phyloP scores from a whole-genome alignment of 2,888 invertebrate genomes.

The Thymelicus sylvestris region DNA sequence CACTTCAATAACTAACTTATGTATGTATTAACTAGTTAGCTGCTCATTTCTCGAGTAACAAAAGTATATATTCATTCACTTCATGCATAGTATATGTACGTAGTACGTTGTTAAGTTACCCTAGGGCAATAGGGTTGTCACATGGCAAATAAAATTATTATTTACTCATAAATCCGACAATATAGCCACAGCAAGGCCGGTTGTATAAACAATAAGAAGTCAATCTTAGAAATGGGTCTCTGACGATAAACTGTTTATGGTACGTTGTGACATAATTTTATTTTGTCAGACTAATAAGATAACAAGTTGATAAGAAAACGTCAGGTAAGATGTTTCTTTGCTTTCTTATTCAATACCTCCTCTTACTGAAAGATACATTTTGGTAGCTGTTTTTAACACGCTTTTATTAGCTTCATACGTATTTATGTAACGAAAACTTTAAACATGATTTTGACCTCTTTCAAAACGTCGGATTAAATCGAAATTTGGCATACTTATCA shows the following conservation, averaged over 20 bases:
- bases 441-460: too few relatives aligned
- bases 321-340: slow-evolving; percentile 23
- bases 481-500: too few relatives aligned
- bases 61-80: background rate
- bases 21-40: too few relatives aligned
- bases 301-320: slow-evolving; percentile 14
- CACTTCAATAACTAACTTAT: too few relatives aligned
- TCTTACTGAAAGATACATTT: too few relatives aligned
- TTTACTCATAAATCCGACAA: background rate
- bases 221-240: slow-evolving; percentile 28
- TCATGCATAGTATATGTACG: background rate
- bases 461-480: too few relatives aligned
- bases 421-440: too few relatives aligned
- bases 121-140: background rate
- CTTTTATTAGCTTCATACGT: too few relatives aligned
- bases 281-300: slow-evolving; percentile 22
- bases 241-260: slow-evolving; percentile 25
- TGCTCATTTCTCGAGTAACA: too few relatives aligned
- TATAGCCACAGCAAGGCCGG: background rate
- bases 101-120: background rate
- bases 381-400: too few relatives aligned
- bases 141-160: background rate
- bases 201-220: slow-evolving; percentile 18
- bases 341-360: background rate
- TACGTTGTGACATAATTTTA: slow-evolving; percentile 19